A percentile compares a stretch with the other conserved stretches of the same genome.
These are phyloP conservation scores for Pasiphila rectangulata DNA, from an alignment of 2,888 invertebrate species.

Conservation along the genomic window DNA sequence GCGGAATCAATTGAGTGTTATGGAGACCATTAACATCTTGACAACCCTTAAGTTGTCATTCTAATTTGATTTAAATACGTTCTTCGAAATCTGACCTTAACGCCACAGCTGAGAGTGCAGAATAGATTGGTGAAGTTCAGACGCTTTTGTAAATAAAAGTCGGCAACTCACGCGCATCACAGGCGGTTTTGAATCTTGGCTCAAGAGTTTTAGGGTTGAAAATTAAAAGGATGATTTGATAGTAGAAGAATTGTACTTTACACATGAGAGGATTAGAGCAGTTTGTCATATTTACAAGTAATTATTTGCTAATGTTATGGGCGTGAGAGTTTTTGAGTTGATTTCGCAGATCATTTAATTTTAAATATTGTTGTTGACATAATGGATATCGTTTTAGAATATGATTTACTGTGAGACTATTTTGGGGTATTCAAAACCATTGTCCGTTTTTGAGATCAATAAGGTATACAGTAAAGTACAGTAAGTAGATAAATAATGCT, in stretches of 20 bases:
- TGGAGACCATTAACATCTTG: slow-evolving; percentile 70
- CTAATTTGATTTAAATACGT: slow-evolving; percentile 49
- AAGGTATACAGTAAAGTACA: too few relatives aligned
- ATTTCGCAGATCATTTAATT: slow-evolving; percentile 16
- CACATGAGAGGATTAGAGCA: slow-evolving; percentile 68
- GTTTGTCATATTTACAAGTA: slow-evolving; percentile 70
- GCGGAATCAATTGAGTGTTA: slow-evolving; percentile 76
- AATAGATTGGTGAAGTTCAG: neutral
- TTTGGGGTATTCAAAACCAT: neutral
- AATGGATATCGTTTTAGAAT: neutral
- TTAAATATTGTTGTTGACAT: slow-evolving; percentile 1
- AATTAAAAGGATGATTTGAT: slow-evolving; percentile 37
- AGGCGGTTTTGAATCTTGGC: slow-evolving; percentile 30
- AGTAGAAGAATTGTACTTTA: slow-evolving; percentile 54
- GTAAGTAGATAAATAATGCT: too few relatives aligned
- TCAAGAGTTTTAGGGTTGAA: slow-evolving; percentile 1
- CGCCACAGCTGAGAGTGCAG: neutral
- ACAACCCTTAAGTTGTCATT: slow-evolving; percentile 65
- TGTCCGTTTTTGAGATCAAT: neutral
- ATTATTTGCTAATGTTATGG: slow-evolving; percentile 62
- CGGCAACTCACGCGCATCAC: neutral
- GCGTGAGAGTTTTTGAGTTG: slow-evolving; percentile 59
- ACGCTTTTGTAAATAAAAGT: neutral
- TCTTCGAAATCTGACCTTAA: neutral
- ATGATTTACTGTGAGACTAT: neutral